Percentiles rank a stretch among this genome's conserved stretches.
These are phyloP conservation scores for Drosophila kikkawai DNA, from an alignment of 1,140 invertebrate genomes.

Conservation along the genomic window DNA sequence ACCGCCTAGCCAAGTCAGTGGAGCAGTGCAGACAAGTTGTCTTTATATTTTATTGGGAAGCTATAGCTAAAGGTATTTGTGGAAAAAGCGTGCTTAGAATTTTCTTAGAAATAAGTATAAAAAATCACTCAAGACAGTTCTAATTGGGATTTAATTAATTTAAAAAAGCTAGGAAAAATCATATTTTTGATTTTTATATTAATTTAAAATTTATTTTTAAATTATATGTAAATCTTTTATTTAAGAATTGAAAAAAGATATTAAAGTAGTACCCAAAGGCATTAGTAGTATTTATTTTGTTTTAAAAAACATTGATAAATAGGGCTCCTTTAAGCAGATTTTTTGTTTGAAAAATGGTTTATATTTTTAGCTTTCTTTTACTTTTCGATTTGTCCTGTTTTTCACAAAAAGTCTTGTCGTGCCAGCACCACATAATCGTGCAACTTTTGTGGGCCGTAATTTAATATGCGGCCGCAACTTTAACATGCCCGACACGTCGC, in stretches of 20 bases:
- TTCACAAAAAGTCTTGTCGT: neutral
- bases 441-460: conserved; percentile 73
- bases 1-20: neutral
- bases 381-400: neutral
- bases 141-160: neutral
- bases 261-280: too few relatives aligned
- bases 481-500: conserved; percentile 71
- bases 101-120: neutral
- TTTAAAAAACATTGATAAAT: neutral
- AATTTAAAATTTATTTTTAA: neutral
- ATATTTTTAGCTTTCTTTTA: neutral
- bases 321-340: neutral
- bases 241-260: too few relatives aligned
- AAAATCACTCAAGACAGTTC: neutral
- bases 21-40: conserved; percentile 5
- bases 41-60: neutral
- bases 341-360: neutral
- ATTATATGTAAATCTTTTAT: neutral
- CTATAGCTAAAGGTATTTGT: neutral
- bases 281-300: neutral
- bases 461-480: conserved; percentile 72
- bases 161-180: neutral
- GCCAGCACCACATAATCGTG: conserved; percentile 54
- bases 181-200: neutral
- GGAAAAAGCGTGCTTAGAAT: neutral